Evolutionary conservation across 2,113 vertebrate genomes (phyloP).

Genomic region (Irena cyanogastra): DNA sequence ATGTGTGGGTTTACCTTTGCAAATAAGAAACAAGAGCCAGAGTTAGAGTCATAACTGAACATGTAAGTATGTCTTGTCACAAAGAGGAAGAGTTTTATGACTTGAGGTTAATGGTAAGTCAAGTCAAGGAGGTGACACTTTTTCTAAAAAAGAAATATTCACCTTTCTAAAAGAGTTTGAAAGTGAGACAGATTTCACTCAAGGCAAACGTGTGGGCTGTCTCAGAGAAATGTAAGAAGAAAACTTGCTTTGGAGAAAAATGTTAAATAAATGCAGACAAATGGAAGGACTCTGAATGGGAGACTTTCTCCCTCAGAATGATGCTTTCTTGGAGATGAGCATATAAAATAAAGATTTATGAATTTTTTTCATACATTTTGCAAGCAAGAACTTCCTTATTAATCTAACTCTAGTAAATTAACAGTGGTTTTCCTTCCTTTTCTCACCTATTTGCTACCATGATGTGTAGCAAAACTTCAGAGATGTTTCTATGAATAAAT

Average conservation of each 20-base stretch:
- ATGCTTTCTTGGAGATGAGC: neutral
- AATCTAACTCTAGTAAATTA: neutral
- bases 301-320: neutral
- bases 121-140: neutral
- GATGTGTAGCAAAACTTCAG: neutral
- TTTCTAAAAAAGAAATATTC: neutral
- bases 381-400: neutral
- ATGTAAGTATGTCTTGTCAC: neutral
- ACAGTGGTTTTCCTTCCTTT: neutral
- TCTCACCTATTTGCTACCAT: neutral
- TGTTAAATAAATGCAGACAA: neutral
- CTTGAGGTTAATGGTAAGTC: neutral
- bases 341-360: neutral
- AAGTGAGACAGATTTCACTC: neutral
- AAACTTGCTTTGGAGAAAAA: neutral
- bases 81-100: neutral
- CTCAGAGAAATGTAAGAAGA: neutral
- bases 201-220: neutral
- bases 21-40: neutral
- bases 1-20: neutral
- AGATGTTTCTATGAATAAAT: neutral
- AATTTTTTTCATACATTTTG: neutral
- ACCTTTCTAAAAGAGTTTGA: neutral
- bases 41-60: neutral
- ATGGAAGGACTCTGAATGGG: neutral